Base-by-base conservation (phyloP, 2,797 vertebrate species). In the Mus caroli region DNA sequence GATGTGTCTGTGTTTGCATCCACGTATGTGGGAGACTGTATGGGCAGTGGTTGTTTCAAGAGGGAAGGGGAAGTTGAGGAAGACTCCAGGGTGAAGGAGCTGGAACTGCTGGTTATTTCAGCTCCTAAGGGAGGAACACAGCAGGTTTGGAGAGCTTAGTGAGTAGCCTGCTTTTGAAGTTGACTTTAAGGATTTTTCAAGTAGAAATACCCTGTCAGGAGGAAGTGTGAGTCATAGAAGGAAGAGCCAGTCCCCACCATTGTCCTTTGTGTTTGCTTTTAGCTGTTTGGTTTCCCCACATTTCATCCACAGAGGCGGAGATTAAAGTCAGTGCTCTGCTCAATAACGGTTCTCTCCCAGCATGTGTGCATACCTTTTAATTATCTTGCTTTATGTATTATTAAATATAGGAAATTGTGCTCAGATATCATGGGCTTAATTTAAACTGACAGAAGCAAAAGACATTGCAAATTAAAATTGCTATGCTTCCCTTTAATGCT, bases 341-440 rank as follows among this genome's bases (percentile, higher is more conserved):
- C 79, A 94, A 52, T 77, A 93, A 69, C 12, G 9, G 93, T 97
- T 86, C 88, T 97, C 94, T 97, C 96, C 15, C 97, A 98, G 97
- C 96, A 92, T 97, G 96, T 75, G 85, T 92, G 86, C 92, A 89
- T 96, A 97, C 91, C 96, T 98, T 97, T 98, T 97, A 97, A 98
- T 98, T 95, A 97, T 97, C 91, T 96, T 95, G 95, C 94, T 97
- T 97, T 97, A 97, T 97, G 94, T 98, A 97, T 97, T 98, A 98
- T 97, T 98, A 97, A 97, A 94, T 95, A 97, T 97, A 96, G 96
- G 87, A 97, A 97, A 97, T 97, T 97, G 96, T 96, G 96, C 95
- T 97, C 95, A 94, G 95, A 96, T 96, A 97, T 96, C 95, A 96
- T 93, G 73, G 91, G 73, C 94, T 95, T 97, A 97, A 97, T 97